Evolutionary conservation across 2,888 invertebrate genomes (phyloP).

Genomic region (Eupithecia exiguata): DNA sequence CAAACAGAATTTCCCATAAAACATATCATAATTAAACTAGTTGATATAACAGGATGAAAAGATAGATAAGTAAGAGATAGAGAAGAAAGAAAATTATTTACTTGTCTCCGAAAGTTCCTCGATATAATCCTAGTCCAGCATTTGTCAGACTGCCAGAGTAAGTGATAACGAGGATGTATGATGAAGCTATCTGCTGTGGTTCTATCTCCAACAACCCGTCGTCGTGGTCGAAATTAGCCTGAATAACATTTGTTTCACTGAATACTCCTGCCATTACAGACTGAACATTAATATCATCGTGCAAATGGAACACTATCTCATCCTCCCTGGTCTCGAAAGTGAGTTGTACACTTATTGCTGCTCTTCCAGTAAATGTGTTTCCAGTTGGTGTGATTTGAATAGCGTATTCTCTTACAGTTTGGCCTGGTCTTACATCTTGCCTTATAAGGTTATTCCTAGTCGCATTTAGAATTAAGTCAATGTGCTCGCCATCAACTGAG

Average conservation of each 20-base stretch:
- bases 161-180: constrained; percentile 58
- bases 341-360: constrained; percentile 53
- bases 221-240: constrained; percentile 41
- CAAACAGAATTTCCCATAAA: background rate
- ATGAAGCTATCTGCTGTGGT: constrained; percentile 44
- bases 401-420: constrained; percentile 52
- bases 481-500: constrained; percentile 23
- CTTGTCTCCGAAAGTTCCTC: constrained; percentile 45
- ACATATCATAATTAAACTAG: background rate
- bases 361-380: constrained; percentile 56
- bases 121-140: constrained; percentile 56
- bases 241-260: constrained; percentile 48
- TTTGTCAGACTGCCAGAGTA: constrained; percentile 54
- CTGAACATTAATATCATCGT: constrained; percentile 50
- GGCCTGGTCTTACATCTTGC: constrained; percentile 57
- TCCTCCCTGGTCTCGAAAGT: constrained; percentile 51
- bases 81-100: constrained; percentile 22
- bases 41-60: background rate
- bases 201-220: constrained; percentile 54
- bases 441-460: constrained; percentile 41
- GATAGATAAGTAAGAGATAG: background rate
- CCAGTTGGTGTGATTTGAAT: constrained; percentile 57
- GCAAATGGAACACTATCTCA: constrained; percentile 50
- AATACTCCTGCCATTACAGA: constrained; percentile 56
- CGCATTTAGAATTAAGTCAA: constrained; percentile 38